Evolutionary conservation across 2,113 vertebrate species (phyloP), one percentile per base, ranked within the genome.

Genomic region (Cyprinodon tularosa): DNA sequence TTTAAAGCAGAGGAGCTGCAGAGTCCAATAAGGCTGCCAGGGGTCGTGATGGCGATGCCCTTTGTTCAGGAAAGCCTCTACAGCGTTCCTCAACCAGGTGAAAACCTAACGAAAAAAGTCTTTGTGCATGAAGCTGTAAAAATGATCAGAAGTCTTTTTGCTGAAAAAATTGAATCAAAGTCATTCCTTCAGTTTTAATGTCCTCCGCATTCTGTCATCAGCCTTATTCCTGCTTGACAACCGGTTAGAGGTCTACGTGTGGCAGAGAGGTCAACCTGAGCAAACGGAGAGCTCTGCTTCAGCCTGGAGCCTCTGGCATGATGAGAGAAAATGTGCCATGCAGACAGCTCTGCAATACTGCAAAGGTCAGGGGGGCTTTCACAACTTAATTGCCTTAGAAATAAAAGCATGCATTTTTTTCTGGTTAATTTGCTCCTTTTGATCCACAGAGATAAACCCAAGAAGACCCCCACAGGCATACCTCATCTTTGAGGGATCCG

Each of bases 191-290:
- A 0, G 47, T 68, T 66, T 29, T 17, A 8, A 40, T 29, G 48
- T 60, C 12, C 45, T 20, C 5, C 39, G 7, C n/a, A 47, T 47
- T 53, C 44, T 45, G 22, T 45, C 42, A 4, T 81, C 80, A 95
- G 95, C 93, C 47, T 80, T 95, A 60, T 95, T 95, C 84, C 86
- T 95, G 59, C 82, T 95, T 0, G 95, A 95, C 82, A 95, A 95
- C 84, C 91, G 80, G 10, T 79, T 95, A 85, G 94, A 95, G 87
- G 92, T 95, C 20, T 95, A 95, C 87, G 84, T 95, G 84, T 95
- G 95, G 95, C 93, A 95, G 86, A 84, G 91, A 40, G 76, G 77
- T 60, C 83, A 83, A 74, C 73, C 85, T 0, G 84, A 85, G 61
- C 85, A 80, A 70, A 82, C 72, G 0, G 86, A 89, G 39, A 47